Evolutionary conservation across 2,888 invertebrate genomes (phyloP).

Genomic region (Acleris literana): DNA sequence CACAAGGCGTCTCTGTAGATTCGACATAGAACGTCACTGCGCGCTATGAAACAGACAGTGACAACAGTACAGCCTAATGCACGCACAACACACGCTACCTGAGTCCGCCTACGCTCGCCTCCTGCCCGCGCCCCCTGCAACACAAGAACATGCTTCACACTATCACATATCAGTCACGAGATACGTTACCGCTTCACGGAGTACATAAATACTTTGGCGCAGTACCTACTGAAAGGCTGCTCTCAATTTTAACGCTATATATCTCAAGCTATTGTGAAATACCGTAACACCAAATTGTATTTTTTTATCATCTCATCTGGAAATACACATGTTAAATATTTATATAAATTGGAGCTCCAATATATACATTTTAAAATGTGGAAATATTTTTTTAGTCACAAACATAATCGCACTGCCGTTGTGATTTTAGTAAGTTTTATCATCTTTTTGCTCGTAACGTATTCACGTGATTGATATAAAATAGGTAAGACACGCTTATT

Average conservation of each 20-base stretch:
- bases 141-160: conserved; percentile 82
- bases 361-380: no score
- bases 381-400: no score
- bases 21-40: conserved; percentile 78
- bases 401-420: no score
- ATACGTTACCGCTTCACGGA: conserved; percentile 5
- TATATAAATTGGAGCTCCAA: no score
- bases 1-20: conserved; percentile 52
- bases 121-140: conserved; percentile 79
- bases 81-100: conserved; percentile 84
- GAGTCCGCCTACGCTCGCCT: conserved; percentile 77
- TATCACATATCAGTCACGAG: conserved; percentile 21
- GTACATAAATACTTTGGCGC: no score
- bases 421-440: no score
- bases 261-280: no score
- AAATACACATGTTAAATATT: no score
- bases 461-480: conserved; percentile 1
- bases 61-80: conserved; percentile 83
- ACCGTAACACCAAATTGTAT: no score
- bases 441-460: background rate
- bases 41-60: conserved; percentile 81
- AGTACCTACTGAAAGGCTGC: no score
- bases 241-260: no score
- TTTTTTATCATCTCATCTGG: no score
- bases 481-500: conserved; percentile 48